phyloP scores from a whole-genome alignment of 1,140 invertebrate species.

The Periplaneta americana region DNA sequence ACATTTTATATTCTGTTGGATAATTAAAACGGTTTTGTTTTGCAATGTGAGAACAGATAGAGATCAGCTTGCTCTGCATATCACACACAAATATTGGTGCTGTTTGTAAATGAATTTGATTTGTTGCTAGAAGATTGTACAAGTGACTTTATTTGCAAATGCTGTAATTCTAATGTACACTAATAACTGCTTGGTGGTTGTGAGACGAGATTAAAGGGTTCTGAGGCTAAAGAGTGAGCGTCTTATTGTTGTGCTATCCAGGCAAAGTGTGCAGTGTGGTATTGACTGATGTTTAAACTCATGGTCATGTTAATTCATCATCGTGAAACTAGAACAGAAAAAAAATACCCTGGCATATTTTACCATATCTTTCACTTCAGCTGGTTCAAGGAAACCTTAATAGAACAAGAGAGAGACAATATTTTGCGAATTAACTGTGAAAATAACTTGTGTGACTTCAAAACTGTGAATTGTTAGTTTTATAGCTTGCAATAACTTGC shows the following conservation, averaged over 20 bases:
- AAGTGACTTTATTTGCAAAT: neutral
- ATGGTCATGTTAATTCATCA: no score
- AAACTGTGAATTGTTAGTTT: no score
- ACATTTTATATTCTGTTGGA: neutral
- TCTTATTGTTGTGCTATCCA: neutral
- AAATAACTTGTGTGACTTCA: no score
- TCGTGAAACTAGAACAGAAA: no score
- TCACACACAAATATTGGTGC: neutral
- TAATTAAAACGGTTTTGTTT: neutral
- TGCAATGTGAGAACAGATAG: neutral
- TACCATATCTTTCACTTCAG: no score
- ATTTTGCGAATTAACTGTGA: no score
- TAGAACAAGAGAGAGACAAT: no score
- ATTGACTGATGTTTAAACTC: no score
- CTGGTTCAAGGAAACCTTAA: no score
- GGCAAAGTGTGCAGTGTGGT: no score
- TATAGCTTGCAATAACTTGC: no score
- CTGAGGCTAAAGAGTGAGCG: neutral
- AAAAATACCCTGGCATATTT: no score
- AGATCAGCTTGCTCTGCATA: neutral
- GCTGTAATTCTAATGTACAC: neutral
- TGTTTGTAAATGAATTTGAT: neutral
- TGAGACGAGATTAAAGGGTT: conserved; percentile 7
- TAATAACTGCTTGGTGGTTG: conserved; percentile 7
- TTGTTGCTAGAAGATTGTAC: neutral